Conservation (phyloP, 1,140 invertebrate species). For the Zaprionus africanus region DNA sequence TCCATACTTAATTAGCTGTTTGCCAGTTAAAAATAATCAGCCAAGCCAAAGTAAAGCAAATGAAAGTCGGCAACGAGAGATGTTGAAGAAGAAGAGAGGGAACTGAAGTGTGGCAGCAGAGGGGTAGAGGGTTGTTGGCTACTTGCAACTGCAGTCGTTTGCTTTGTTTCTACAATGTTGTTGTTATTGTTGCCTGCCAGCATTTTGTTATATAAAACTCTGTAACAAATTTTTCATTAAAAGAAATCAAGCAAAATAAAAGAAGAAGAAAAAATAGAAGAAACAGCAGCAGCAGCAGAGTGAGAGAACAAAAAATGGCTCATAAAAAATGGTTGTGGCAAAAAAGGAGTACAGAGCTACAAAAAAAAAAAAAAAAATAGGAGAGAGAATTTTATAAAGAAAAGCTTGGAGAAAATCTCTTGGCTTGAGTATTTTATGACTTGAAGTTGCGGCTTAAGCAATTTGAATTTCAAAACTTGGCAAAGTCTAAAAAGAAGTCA, state of each 20-base stretch:
- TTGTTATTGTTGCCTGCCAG: slow-evolving; percentile 64
- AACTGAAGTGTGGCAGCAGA: background rate
- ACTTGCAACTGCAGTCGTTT: slow-evolving; percentile 48
- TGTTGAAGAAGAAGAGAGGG: slow-evolving; percentile 26
- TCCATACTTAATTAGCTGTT: slow-evolving; percentile 83
- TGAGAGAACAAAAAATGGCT: slow-evolving; percentile 20
- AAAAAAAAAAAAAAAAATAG: slow-evolving; percentile 5
- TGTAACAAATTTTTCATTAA: slow-evolving; percentile 82
- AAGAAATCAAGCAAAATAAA: slow-evolving; percentile 74
- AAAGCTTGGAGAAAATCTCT: slow-evolving; percentile 29
- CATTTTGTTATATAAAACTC: slow-evolving; percentile 80
- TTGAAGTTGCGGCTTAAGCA: slow-evolving; percentile 34
- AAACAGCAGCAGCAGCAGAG: slow-evolving; percentile 5
- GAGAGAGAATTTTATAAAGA: slow-evolving; percentile 20
- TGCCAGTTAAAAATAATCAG: slow-evolving; percentile 83
- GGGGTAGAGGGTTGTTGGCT: background rate
- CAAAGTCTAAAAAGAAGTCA: slow-evolving; percentile 12
- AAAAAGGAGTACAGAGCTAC: slow-evolving; percentile 54
- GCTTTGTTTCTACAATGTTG: slow-evolving; percentile 72
- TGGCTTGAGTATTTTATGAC: slow-evolving; percentile 41
- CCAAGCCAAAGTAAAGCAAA: slow-evolving; percentile 77
- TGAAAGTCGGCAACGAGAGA: slow-evolving; percentile 69
- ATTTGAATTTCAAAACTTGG: slow-evolving; percentile 45
- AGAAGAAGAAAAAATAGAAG: slow-evolving; percentile 28
- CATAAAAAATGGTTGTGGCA: slow-evolving; percentile 75